These are phyloP conservation scores for Diploptera punctata DNA, from an alignment of 2,888 invertebrate species.

Conservation along the genomic window DNA sequence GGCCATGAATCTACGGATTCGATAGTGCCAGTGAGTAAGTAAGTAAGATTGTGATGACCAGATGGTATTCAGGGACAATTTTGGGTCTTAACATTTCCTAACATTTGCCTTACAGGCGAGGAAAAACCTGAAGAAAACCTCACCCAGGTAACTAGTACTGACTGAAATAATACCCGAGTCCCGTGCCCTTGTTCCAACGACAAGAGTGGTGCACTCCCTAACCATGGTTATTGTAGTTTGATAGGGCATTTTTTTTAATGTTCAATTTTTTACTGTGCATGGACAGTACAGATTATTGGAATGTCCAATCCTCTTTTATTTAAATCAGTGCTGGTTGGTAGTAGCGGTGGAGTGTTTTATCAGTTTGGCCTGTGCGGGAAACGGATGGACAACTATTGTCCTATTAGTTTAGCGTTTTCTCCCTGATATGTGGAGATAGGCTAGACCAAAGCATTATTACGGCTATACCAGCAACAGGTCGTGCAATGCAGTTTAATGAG, in stretches of 20 bases:
- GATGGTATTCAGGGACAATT: too few relatives aligned
- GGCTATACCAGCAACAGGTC: constrained; percentile 31
- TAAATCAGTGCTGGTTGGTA: constrained; percentile 31
- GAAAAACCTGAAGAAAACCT: too few relatives aligned
- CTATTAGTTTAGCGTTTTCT: constrained; percentile 30
- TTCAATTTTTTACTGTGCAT: not conserved
- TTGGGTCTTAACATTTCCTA: too few relatives aligned
- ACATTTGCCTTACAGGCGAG: too few relatives aligned
- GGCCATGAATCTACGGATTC: too few relatives aligned
- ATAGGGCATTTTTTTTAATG: not conserved
- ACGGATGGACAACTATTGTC: constrained; percentile 31
- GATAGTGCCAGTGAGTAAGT: too few relatives aligned
- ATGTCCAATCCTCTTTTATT: constrained; percentile 35
- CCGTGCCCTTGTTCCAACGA: too few relatives aligned
- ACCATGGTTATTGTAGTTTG: not conserved
- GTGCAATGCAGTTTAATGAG: constrained; percentile 26
- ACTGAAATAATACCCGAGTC: too few relatives aligned
- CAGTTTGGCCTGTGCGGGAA: constrained; percentile 28
- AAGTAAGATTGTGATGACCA: too few relatives aligned
- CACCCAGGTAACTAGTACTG: too few relatives aligned
- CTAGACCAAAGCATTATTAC: constrained; percentile 21
- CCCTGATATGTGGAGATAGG: constrained; percentile 4
- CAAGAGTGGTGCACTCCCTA: too few relatives aligned
- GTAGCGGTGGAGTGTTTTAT: constrained; percentile 22
- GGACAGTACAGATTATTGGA: constrained; percentile 31